Base-by-base conservation (phyloP, 2,888 invertebrate genomes). In the Caradrina kadenii region DNA sequence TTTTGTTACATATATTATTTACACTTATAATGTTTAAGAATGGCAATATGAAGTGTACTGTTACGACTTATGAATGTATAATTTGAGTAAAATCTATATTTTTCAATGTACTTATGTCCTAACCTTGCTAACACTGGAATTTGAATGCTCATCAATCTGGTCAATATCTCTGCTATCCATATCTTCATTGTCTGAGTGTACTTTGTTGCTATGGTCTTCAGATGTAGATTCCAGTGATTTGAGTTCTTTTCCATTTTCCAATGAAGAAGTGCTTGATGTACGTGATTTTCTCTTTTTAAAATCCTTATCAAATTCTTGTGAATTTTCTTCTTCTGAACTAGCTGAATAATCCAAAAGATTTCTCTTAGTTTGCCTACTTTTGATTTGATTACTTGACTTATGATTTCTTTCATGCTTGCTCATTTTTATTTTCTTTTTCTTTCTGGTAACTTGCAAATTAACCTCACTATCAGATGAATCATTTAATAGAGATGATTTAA, bases 51-150 rank as follows among this genome's bases (percentile, higher is more conserved):
- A 50, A 45, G 15, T 77, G 70, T 71, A 72, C 53, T 69, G 17
- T 42, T 58, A 59, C 58, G 54, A 64, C 17, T 71, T 63, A 56
- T 75, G 66, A n/a, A 56, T 73, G 66, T 69, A 70, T 56, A 77
- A 48, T 53, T 21, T 53, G 31, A 1, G 49, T 48, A 21, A 66
- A 59, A 49, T 35, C 19, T 48, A 64, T 62, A 62, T 70, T 73
- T 69, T 63, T 76, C 54, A 75, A 26, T 73, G 58, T 74, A 69
- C 68, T 84, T 82, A 81, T 77, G 75, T 85, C 92, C 94, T 92
- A 94, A 95, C 95, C 95, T 95, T 93, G 83, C 86, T 87, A 81
- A 84, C 87, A 89, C 88, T 89, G 86, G 91, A 88, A 84, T 88
- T 88, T 69, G 91, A 91, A 48, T 86, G 79, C 72, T 87, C 87